Base-by-base conservation (phyloP, 1,140 invertebrate species). In the Pseudomyrmex sp. region DNA sequence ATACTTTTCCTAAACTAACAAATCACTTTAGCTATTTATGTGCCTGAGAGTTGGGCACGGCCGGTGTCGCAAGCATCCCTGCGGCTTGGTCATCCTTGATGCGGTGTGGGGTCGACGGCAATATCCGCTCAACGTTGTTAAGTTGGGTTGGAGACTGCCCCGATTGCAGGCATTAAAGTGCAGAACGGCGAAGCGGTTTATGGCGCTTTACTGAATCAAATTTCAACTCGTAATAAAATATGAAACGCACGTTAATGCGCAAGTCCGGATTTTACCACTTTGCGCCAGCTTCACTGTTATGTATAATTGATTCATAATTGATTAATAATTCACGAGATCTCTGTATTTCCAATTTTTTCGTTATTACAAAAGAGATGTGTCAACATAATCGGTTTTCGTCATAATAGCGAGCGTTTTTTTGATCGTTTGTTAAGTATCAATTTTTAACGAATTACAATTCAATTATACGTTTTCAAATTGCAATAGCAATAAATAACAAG, bases 121-220 rank as follows among this genome's bases (percentile, higher is more conserved):
- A 82, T 76, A 70, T 80, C 76, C 76, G 76, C 68, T 79, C 83
- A 84, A 84, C 77, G 77, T 84, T 75, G 75, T 84, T 61, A 61
- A 59, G 68, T 75, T 82, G 76, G 76, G 54, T 72, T 44, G 54
- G 66, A 61, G 66, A 80, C 76, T 80, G 76, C 35, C 76, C 54
- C 76, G 76, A 80, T 80, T 80, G 65, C 76, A 72, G 66, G 54
- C 76, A 80, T 80, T 80, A 72, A 80, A 80, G 76, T 80, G 66
- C 54, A 77, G 75, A 46, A 15, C 54, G 23, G 76, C 54, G 44
- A 59, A 54, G 76, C 54, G 66, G 54, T 80, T 80, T 72, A 80
- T 61, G 76, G 66, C 15, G 68, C 66, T 80, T 80, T 80, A 72
- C 54, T 72, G 72, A 72, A 80, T 80, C 66, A 80, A 80, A 80